phyloP scores from a whole-genome alignment of 2,888 invertebrate genomes.

The Standfussiana lucernea region DNA sequence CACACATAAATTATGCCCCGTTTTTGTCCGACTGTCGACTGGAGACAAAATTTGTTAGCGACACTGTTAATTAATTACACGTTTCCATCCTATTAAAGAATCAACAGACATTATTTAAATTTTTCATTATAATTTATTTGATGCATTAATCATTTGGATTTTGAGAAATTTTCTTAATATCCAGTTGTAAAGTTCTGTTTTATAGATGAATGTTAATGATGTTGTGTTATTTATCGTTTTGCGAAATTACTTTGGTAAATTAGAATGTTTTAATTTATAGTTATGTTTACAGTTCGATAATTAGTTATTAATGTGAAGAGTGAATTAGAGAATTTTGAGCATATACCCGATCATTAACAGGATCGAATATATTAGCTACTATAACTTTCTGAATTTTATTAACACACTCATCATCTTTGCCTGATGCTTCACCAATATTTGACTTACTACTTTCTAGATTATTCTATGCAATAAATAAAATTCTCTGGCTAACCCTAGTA shows the following conservation, averaged over 20 bases:
- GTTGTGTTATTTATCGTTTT: slow-evolving; percentile 57
- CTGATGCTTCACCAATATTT: neutral
- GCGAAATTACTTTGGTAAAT: slow-evolving; percentile 46
- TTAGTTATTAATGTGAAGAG: neutral
- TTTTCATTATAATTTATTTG: slow-evolving; percentile 67
- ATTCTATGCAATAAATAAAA: neutral
- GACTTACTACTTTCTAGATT: neutral
- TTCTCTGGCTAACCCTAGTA: slow-evolving; percentile 72
- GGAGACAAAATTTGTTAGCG: slow-evolving; percentile 87
- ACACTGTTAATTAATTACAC: slow-evolving; percentile 87
- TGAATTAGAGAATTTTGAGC: neutral
- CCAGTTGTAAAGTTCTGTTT: slow-evolving; percentile 49
- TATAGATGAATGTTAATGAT: slow-evolving; percentile 53
- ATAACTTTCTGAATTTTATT: neutral
- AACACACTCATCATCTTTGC: neutral
- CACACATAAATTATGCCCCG: slow-evolving; percentile 85
- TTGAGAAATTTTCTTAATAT: slow-evolving; percentile 59
- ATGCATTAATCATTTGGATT: slow-evolving; percentile 63
- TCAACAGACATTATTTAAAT: slow-evolving; percentile 69
- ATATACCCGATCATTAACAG: neutral
- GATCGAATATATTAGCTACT: neutral
- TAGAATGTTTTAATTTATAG: slow-evolving; percentile 48
- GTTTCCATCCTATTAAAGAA: slow-evolving; percentile 72
- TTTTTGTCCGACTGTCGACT: slow-evolving; percentile 85
- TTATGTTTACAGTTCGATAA: slow-evolving; percentile 9